These are phyloP conservation scores for Epicampocera succincta DNA, from an alignment of 2,888 invertebrate species.

Conservation along the genomic window DNA sequence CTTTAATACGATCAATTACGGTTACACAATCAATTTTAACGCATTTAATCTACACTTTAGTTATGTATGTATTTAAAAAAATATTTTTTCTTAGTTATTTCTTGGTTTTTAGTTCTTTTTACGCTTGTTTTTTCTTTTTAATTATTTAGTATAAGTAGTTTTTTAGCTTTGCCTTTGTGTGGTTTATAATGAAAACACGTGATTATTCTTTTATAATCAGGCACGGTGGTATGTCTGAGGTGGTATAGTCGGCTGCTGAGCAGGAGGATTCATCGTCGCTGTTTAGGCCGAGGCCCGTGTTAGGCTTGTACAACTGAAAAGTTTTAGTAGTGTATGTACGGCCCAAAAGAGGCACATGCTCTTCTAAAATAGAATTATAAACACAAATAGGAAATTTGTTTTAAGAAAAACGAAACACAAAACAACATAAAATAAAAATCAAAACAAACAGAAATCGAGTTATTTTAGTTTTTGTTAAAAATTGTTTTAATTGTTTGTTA, in stretches of 20 bases:
- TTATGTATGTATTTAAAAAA: conserved; percentile 1
- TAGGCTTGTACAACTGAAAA: conserved; percentile 71
- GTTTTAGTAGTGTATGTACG: conserved; percentile 79
- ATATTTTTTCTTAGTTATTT: neutral
- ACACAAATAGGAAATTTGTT: conserved; percentile 73
- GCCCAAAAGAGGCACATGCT: conserved; percentile 83
- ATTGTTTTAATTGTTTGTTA: neutral
- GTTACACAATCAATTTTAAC: conserved; percentile 44
- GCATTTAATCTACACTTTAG: conserved; percentile 27
- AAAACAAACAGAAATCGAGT: conserved; percentile 10
- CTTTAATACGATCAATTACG: conserved; percentile 21
- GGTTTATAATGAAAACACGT: conserved; percentile 22
- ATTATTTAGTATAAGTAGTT: neutral
- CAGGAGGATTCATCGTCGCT: conserved; percentile 65
- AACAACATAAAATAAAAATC: conserved; percentile 52
- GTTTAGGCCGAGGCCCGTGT: conserved; percentile 54
- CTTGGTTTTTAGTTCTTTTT: conserved; percentile 34
- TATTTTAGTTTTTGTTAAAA: neutral
- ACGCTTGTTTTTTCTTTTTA: conserved; percentile 1
- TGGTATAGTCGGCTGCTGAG: conserved; percentile 65
- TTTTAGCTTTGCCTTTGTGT: conserved; percentile 2
- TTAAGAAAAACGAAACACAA: conserved; percentile 67
- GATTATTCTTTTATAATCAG: conserved; percentile 67
- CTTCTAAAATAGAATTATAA: conserved; percentile 81
- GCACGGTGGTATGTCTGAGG: conserved; percentile 67